Evolutionary conservation across 1,140 invertebrate species (phyloP), one percentile per base, ranked within the genome.

Genomic region (Matsumurasca onukii): DNA sequence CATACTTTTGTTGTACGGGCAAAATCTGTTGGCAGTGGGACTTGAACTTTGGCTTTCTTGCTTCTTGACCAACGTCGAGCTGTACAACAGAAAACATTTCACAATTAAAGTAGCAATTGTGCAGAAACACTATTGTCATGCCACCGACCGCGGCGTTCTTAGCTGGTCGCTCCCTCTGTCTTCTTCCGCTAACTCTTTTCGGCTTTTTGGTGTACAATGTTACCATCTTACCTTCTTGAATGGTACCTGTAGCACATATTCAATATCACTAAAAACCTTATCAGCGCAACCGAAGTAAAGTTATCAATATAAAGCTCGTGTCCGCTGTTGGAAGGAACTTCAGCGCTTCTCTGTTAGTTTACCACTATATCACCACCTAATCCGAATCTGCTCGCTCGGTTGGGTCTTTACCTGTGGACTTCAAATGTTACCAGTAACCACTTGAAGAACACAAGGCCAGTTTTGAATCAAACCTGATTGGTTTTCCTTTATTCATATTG

Each of bases 381-480:
- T 34, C 73, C 69, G 69, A 74, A 72, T 12, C 51, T 25, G 24
- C 69, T 59, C 31, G 52, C 39, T 49, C 39, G 25, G 29, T 24
- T 48, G 31, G 15, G 20, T 66, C 64, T 52, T 67, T 20, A 34
- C 51, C 49, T 24, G 15, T 69, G 69, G 9, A 73, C 61, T 62
- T 73, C 68, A 73, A 75, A 73, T 22, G 63, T n/a, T 31, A 76
- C 72, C 25, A 76, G 29, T 76, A 77, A 24, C 72, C 74, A 30
- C 55, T 69, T 1, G 70, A 73, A 68, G 74, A 74, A 66, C 70
- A 67, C n/a, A 72, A 45, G 15, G 72, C 70, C 71, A 74, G 76
- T 66, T 75, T 75, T 52, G 69, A 76, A 9, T 75, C 73, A 69
- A 77, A 76, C 22, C 72, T 59, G 13, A 73, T 72, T 34, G n/a